Base-by-base conservation (phyloP, 2,113 vertebrate genomes). In the Pelecanoides urinatrix region DNA sequence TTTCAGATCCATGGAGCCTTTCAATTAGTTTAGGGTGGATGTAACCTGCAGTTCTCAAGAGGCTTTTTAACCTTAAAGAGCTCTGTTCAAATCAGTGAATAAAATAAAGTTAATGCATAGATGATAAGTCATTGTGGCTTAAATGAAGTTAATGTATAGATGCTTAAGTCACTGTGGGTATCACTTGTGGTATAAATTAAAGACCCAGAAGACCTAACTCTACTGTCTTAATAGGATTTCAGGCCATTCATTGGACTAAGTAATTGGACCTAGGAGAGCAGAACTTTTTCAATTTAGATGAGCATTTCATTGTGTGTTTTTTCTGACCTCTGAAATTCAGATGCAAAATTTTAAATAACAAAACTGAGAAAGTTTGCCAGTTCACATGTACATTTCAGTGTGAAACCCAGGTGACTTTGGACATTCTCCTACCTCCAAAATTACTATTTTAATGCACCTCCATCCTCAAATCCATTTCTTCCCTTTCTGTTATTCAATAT, bases 21-120 rank as follows among this genome's bases (percentile, higher is more conserved):
- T 90, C 55, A 49, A 12, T 61, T 78, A 89, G 23, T 59, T 74
- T 32, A 29, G n/a, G 62, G 53, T 74, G 47, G 25, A 74, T 73
- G 29, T 26, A 91, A 40, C 63, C 42, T 83, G 30, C 29, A 88
- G 27, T 42, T 76, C 77, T 78, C 91, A 66, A 67, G 87, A 88
- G 50, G 18, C 6, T 2, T 95, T 91, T 95, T 67, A 96, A 62
- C 25, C 61, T 63, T 89, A 71, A 77, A 88, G 59, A 92, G 3
- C n/a, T 71, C 58, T 53, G n/a, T 44, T 93, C 49, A 65, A 65
- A 65, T 52, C n/a, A 71, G 27, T 84, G 47, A 76, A 62, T 63
- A 88, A 96, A 88, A 80, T 62, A 68, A 71, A 86, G 42, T 47
- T 70, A 85, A 88, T 59, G 49, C 13, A 79, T 25, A 66, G n/a